phyloP scores from a whole-genome alignment of 2,888 invertebrate species.

The Metopia argyrocephala region DNA sequence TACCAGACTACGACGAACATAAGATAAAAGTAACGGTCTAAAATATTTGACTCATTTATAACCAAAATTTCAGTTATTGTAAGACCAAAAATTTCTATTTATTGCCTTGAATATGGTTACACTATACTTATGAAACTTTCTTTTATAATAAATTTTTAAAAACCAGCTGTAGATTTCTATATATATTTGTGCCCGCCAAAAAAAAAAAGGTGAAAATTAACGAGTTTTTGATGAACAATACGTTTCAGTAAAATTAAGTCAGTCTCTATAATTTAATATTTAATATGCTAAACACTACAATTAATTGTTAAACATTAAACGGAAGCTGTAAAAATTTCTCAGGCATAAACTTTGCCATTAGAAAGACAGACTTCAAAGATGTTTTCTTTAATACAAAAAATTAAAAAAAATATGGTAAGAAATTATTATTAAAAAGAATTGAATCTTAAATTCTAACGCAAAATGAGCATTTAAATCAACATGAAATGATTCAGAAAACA shows the following conservation, averaged over 20 bases:
- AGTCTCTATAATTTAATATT: constrained; percentile 29
- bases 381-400: neutral
- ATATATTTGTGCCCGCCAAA: neutral
- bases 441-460: neutral
- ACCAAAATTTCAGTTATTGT: too few species aligned
- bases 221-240: neutral
- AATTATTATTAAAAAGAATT: neutral
- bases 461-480: too few species aligned
- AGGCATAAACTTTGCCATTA: too few species aligned
- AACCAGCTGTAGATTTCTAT: neutral
- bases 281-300: constrained; percentile 34
- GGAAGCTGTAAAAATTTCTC: constrained; percentile 18
- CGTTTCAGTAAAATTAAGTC: neutral
- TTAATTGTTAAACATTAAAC: constrained; percentile 32
- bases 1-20: too few species aligned
- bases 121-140: too few species aligned
- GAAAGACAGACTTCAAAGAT: neutral
- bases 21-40: too few species aligned
- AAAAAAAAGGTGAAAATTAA: neutral
- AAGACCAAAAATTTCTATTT: too few species aligned
- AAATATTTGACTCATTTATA: too few species aligned
- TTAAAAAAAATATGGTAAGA: neutral
- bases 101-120: too few species aligned
- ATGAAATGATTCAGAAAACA: constrained; percentile 11
- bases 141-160: too few species aligned